Evolutionary conservation across 2,113 vertebrate species (phyloP).

Genomic region (Protobothrops flavoviridis): DNA sequence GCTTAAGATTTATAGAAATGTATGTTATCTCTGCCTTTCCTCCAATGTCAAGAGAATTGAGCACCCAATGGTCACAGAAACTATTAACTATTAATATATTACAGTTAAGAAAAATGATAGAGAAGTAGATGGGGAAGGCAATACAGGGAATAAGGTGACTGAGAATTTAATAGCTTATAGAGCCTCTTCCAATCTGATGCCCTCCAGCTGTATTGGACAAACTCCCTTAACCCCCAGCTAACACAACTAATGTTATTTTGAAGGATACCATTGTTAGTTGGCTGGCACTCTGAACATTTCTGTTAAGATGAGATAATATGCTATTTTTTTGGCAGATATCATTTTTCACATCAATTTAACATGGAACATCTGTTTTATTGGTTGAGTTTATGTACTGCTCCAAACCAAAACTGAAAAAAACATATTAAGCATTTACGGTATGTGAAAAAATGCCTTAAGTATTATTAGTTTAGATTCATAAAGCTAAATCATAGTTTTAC

Average conservation of each 20-base stretch:
- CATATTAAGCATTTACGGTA: neutral
- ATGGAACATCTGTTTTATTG: neutral
- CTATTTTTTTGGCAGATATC: neutral
- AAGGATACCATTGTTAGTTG: neutral
- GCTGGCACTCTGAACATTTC: neutral
- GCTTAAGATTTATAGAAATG: neutral
- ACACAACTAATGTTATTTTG: neutral
- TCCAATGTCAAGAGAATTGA: neutral
- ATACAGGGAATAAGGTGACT: neutral
- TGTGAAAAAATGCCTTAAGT: neutral
- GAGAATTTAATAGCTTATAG: neutral
- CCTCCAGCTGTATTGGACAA: neutral
- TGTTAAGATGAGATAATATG: neutral
- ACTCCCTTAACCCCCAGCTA: neutral
- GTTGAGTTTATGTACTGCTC: neutral
- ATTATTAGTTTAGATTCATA: neutral
- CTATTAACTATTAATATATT: neutral
- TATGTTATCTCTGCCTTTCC: neutral
- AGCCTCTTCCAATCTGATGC: neutral
- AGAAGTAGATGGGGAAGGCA: neutral
- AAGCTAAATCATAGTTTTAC: neutral
- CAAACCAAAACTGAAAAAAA: neutral
- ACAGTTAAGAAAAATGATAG: neutral
- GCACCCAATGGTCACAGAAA: neutral
- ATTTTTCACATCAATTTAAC: neutral